Conservation (phyloP, 2,113 vertebrate genomes). For the Engraulis encrasicolus region DNA sequence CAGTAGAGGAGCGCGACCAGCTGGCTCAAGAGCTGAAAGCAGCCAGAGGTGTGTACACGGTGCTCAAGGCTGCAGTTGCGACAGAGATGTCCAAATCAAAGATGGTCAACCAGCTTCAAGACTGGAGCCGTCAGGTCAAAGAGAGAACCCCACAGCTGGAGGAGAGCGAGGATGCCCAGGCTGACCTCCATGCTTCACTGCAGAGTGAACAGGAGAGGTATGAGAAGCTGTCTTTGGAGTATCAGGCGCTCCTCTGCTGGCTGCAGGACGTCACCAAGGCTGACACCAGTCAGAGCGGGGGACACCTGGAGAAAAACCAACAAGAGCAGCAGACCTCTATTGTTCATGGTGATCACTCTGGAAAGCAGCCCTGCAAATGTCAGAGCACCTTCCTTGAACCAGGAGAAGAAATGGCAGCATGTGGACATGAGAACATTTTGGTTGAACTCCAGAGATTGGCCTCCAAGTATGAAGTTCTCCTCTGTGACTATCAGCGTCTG, state of each 20-base stretch:
- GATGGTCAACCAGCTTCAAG: neutral
- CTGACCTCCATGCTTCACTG: neutral
- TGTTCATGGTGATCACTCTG: no score
- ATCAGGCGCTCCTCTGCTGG: neutral
- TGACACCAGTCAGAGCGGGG: neutral
- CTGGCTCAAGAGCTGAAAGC: neutral
- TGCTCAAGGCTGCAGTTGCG: neutral
- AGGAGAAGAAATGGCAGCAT: neutral
- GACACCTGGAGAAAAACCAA: neutral
- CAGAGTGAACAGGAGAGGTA: neutral
- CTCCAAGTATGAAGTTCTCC: neutral
- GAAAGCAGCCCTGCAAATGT: neutral
- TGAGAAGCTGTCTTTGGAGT: neutral
- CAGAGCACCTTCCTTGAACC: neutral
- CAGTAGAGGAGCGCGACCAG: neutral
- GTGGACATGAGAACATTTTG: neutral
- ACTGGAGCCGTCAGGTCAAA: neutral
- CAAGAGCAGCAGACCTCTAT: no score
- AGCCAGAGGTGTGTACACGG: neutral
- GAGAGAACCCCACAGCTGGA: neutral
- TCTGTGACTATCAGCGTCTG: neutral
- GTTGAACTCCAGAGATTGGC: constrained; percentile 2
- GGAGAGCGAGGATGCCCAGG: neutral
- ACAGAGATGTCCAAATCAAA: neutral
- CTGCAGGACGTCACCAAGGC: neutral